Conservation (phyloP, 2,888 invertebrate genomes). For the Conops quadrifasciatus region DNA sequence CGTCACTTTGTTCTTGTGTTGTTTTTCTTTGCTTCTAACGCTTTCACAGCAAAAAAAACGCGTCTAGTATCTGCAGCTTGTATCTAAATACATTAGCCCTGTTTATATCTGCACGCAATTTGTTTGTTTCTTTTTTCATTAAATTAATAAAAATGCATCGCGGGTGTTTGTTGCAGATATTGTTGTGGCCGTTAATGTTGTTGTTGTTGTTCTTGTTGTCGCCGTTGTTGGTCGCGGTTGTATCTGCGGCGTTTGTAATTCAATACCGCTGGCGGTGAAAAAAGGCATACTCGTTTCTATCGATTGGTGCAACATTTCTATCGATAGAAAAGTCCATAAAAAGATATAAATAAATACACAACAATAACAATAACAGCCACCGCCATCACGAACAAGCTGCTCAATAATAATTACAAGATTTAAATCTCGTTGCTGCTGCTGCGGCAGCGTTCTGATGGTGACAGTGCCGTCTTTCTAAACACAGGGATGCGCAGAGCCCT, state of each 20-base stretch:
- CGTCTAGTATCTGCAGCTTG: conserved; percentile 14
- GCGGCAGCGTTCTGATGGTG: background rate
- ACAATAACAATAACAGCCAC: conserved; percentile 5
- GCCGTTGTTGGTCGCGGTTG: background rate
- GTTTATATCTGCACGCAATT: conserved; percentile 16
- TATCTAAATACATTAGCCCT: conserved; percentile 32
- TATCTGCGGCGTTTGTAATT: conserved; percentile 17
- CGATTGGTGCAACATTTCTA: too few species aligned
- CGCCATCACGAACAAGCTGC: background rate
- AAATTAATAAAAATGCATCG: conserved; percentile 24
- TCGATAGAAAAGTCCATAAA: background rate
- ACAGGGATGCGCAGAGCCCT: background rate
- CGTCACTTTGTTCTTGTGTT: too few species aligned
- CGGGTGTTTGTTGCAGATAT: conserved; percentile 18
- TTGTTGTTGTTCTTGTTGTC: background rate
- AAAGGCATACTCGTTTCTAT: background rate
- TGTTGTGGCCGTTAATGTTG: background rate
- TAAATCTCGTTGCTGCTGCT: background rate
- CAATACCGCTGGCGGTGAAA: conserved; percentile 22
- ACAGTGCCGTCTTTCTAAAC: background rate
- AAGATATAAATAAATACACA: background rate
- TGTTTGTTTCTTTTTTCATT: too few species aligned
- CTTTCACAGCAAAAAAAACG: too few species aligned
- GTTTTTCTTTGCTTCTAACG: too few species aligned
- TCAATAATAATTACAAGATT: conserved; percentile 15